A percentile compares a stretch with the other conserved stretches of the same genome.
These are phyloP conservation scores for Heliconius eleuchia DNA, from an alignment of 1,140 invertebrate species.

Conservation along the genomic window DNA sequence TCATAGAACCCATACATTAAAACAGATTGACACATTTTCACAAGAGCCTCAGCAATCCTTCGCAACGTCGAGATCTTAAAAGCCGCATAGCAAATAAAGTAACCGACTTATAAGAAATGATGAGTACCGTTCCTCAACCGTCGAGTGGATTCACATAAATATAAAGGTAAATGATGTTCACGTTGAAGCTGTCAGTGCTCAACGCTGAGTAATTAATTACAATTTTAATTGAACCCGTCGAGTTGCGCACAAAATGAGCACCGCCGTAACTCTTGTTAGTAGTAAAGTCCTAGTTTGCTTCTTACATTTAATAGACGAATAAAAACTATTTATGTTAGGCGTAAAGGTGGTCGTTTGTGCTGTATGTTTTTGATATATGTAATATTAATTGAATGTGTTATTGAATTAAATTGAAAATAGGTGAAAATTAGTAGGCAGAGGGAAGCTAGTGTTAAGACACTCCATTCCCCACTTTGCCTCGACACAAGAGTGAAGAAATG, in stretches of 20 bases:
- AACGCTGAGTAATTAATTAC: conserved; percentile 72
- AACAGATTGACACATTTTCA: conserved; percentile 11
- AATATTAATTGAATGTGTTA: background rate
- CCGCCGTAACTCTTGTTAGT: conserved; percentile 36
- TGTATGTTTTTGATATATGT: background rate
- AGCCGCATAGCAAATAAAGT: conserved; percentile 8
- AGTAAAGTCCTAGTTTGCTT: conserved; percentile 31
- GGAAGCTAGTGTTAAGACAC: too few relatives aligned
- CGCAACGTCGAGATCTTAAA: conserved; percentile 1
- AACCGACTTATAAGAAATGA: conserved; percentile 42
- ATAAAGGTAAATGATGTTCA: conserved; percentile 74
- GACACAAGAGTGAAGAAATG: too few relatives aligned
- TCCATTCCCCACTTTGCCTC: too few relatives aligned
- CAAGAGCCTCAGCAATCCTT: conserved; percentile 1
- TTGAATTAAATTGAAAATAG: background rate
- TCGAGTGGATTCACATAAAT: conserved; percentile 71
- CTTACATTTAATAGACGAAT: conserved; percentile 29
- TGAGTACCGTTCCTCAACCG: conserved; percentile 59
- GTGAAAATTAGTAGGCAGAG: too few relatives aligned
- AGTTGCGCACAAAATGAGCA: conserved; percentile 55
- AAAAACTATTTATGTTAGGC: conserved; percentile 20
- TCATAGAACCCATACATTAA: conserved; percentile 15
- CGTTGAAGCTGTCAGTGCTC: conserved; percentile 63
- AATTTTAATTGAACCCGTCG: conserved; percentile 75
- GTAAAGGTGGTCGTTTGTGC: background rate